Evolutionary conservation across 2,113 vertebrate species (phyloP), one percentile per base, ranked within the genome.

Genomic region (Origma solitaria): DNA sequence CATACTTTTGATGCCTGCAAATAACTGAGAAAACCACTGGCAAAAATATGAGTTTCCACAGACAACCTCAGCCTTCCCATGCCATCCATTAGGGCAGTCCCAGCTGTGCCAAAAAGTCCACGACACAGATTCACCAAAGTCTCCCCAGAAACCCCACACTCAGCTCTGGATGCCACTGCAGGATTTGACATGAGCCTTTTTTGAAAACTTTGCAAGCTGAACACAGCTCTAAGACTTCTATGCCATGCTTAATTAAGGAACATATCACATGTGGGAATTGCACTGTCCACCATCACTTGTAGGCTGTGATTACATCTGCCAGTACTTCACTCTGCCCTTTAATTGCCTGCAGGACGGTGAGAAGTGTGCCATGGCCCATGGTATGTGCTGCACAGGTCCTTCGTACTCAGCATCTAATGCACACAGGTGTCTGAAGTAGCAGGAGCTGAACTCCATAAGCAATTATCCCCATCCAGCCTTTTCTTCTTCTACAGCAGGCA

Each of bases 361-460:
- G 24, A 85, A 87, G 22, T 19, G 3, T 51, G 49, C 22, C 2
- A 1, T 0, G 0, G 42, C 30, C 30, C n/a, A 31, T 1, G 1
- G 30, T 18, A 44, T 0, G 1, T 21, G 17, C 25, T 56, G 40
- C 20, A 3, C 16, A n/a, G 25, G 27, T 57, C 64, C 45, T 82
- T 69, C 70, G 69, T 40, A 69, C 20, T 31, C 64, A 75, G 15
- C 15, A 70, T 5, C 47, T 51, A 65, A 72, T 7, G 17, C 14
- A 47, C 27, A 27, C 2, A 35, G 11, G 1, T 9, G 13, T 10
- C 16, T 77, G 40, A 75, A 54, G 12, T 0, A 76, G 15, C 15
- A 13, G 30, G 16, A 85, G 17, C 13, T 57, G 7, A 87, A 79
- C 17, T 51, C 57, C 6, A 0, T 19, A 18, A 49, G 37, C 23